Evolutionary conservation across 2,113 vertebrate species (phyloP).

Genomic region (Corythornis vintsioides): DNA sequence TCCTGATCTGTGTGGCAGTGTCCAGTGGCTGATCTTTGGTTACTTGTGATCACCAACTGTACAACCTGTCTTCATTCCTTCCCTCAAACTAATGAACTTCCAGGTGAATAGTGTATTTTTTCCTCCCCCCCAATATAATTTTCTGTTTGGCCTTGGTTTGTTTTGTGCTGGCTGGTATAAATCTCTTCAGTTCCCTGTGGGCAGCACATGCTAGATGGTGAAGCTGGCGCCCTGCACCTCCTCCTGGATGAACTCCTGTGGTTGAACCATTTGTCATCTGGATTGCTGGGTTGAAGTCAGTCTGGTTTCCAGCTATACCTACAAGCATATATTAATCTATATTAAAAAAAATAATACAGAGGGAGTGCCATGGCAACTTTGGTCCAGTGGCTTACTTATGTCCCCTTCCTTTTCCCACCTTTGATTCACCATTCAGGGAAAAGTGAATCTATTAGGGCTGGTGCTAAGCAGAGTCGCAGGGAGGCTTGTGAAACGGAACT

Average conservation of each 20-base stretch:
- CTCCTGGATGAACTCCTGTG: not conserved
- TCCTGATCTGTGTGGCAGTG: not conserved
- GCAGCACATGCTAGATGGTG: not conserved
- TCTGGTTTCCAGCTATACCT: not conserved
- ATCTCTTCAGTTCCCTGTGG: not conserved
- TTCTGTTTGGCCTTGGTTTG: slow-evolving; percentile 15
- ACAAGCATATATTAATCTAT: not conserved
- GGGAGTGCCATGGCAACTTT: not conserved
- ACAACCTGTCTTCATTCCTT: not conserved
- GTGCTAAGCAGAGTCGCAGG: not conserved
- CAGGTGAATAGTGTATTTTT: not conserved
- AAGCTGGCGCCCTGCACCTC: not conserved
- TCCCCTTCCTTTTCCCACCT: not conserved
- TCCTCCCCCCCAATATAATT: not conserved
- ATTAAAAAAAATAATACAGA: too few relatives aligned
- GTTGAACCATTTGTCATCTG: not conserved
- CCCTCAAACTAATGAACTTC: not conserved
- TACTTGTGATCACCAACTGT: not conserved
- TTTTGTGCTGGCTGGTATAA: slow-evolving; percentile 2
- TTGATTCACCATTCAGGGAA: not conserved
- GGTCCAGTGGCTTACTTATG: fast-evolving
- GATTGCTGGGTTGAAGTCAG: not conserved
- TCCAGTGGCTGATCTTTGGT: not conserved
- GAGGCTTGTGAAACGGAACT: not conserved
- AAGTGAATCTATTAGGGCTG: not conserved